Evolutionary conservation across 2,113 vertebrate genomes (phyloP).

Genomic region (Nycticebus coucang): DNA sequence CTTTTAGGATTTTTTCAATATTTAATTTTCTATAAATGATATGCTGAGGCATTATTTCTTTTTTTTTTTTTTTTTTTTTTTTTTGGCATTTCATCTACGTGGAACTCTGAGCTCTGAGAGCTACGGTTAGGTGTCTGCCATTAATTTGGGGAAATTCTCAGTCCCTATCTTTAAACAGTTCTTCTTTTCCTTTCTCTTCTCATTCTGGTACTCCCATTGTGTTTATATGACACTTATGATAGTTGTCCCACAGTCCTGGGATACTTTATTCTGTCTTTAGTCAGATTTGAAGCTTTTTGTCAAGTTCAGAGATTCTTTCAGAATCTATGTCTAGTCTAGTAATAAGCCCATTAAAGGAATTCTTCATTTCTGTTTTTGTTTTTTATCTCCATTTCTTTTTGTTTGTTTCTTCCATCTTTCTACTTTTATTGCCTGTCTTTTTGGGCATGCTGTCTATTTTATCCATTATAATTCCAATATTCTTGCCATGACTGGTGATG

Average conservation of each 20-base stretch:
- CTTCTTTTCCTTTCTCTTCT: neutral
- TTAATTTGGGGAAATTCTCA: neutral
- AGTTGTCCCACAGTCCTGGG: neutral
- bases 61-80: neutral
- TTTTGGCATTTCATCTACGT: neutral
- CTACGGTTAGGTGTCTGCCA: neutral
- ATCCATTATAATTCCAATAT: neutral
- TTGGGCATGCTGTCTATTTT: neutral
- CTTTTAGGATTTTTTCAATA: neutral
- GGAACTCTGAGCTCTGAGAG: neutral
- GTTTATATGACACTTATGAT: neutral
- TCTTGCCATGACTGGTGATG: neutral
- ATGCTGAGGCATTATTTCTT: neutral
- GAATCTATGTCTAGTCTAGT: neutral
- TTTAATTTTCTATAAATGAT: neutral
- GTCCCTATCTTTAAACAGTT: neutral
- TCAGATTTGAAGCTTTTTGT: neutral
- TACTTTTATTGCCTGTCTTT: neutral
- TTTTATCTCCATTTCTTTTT: neutral
- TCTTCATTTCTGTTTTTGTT: neutral
- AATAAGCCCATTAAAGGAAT: neutral
- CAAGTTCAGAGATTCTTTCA: neutral
- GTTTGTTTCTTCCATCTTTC: neutral
- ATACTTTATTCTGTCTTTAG: neutral
- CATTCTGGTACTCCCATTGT: neutral